Evolutionary conservation across 2,797 vertebrate genomes (phyloP).

Genomic region (Syndactyla subalaris): DNA sequence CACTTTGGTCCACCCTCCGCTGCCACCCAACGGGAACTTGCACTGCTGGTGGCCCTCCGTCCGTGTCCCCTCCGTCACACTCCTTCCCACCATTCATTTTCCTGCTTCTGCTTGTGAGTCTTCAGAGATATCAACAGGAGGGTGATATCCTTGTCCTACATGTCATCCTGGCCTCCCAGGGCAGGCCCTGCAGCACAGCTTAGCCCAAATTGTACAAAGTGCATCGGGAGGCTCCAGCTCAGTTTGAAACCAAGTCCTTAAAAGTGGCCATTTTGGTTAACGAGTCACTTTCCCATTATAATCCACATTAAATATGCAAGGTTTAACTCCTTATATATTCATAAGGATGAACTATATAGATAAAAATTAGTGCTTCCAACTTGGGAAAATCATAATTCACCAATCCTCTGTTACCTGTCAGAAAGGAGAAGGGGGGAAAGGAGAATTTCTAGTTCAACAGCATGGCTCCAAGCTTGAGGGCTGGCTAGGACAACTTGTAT

Average conservation of each 20-base stretch:
- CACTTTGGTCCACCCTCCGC: constrained; percentile 86
- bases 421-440: constrained; percentile 63
- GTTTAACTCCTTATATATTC: constrained; percentile 72
- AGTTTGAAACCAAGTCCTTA: constrained; percentile 87
- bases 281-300: constrained; percentile 84
- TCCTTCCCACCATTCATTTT: constrained; percentile 99
- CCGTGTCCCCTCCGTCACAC: constrained; percentile 89
- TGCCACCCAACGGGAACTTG: constrained; percentile 99
- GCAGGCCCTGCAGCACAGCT: constrained; percentile 80
- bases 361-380: constrained; percentile 77
- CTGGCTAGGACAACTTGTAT: constrained; percentile 68
- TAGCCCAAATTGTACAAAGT: constrained; percentile 78
- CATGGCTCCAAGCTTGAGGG: constrained; percentile 77
- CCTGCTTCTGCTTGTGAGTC: constrained; percentile 88
- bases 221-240: constrained; percentile 82
- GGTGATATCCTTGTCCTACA: constrained; percentile 84
- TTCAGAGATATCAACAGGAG: constrained; percentile 91
- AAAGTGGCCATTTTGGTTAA: constrained; percentile 84
- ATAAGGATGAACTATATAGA: constrained; percentile 74
- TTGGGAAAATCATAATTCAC: constrained; percentile 78
- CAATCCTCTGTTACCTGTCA: constrained; percentile 76
- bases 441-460: constrained; percentile 77
- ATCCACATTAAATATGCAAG: constrained; percentile 78
- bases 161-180: constrained; percentile 89
- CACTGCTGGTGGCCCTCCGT: constrained; percentile 86